Base-by-base conservation (phyloP, 2,797 vertebrate species). In the Hephaestus fuliginosus region DNA sequence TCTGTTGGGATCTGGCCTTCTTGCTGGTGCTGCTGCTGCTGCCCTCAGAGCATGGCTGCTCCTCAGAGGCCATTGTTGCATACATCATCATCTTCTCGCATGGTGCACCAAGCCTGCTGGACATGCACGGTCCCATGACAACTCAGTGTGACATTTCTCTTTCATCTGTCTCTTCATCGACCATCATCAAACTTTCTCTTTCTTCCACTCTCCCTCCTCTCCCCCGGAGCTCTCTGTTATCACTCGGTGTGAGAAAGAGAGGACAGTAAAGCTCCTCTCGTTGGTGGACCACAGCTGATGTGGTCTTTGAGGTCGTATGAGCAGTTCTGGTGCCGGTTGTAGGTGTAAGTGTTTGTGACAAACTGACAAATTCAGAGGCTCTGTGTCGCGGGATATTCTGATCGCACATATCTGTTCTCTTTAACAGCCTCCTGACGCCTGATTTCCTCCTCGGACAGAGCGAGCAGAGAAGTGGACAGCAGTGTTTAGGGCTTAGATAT, bases 51-150 rank as follows among this genome's bases (percentile, higher is more conserved):
- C 84, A 60, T 84, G 85, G 90, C 92, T n/a, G 25, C 76, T 85
- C 83, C 85, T 85, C 88, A 74, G 90, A 92, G 89, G 49, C 89
- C 75, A 33, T 62, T 25, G 22, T 22, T 55, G 66, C 83, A 48
- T 25, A 17, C 81, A 70, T 67, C 84, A 53, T 69, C 87, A 52
- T 86, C 78, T 84, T 73, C 80, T 86, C 88, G 62, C 87, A 77
- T 57, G 73, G 70, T 80, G 57, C 44, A 84, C 84, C 72, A 78
- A 83, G 86, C 88, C 92, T 83, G 88, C 80, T 57, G 87, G 92
- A 87, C 76, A 82, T 9, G 20, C 74, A 43, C 28, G 61, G 51
- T 87, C 87, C 88, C 88, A 64, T 78, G 91, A 88, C 84, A 68
- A 55, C 62, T 62, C 79, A 44, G 69, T 61, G 55, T 78, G 88